These are phyloP conservation scores for Heptranchias perlo DNA, from an alignment of 2,113 vertebrate genomes.

Conservation along the genomic window DNA sequence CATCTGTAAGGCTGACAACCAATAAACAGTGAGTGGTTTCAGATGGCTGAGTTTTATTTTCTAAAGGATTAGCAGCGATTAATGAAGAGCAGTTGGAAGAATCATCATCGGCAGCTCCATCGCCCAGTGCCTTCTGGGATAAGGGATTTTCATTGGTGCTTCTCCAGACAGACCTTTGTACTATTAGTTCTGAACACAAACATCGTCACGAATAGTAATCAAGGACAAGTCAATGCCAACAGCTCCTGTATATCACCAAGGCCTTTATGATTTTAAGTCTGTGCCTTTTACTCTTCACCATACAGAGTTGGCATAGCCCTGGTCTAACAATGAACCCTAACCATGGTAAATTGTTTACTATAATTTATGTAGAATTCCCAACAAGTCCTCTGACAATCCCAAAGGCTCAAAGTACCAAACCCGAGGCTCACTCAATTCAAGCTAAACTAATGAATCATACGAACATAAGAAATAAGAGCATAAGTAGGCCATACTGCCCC, in stretches of 20 bases:
- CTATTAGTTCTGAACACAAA: not conserved
- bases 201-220: not conserved
- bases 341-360: not conserved
- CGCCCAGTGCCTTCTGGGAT: not conserved
- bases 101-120: not conserved
- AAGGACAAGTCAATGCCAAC: conserved; percentile 1
- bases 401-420: not conserved
- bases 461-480: too few relatives aligned
- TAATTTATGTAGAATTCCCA: not conserved
- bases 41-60: not conserved
- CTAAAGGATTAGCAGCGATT: conserved; percentile 2
- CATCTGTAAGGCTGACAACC: not conserved
- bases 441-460: too few relatives aligned
- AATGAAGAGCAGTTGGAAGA: conserved; percentile 5
- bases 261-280: too few relatives aligned
- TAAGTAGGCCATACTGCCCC: too few relatives aligned
- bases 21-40: conserved; percentile 24
- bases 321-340: not conserved
- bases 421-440: not conserved
- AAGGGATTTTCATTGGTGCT: not conserved
- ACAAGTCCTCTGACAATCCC: not conserved
- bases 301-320: not conserved
- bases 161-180: not conserved
- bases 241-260: too few relatives aligned
- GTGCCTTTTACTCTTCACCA: not conserved